Evolutionary conservation across 92 coral and sea anemone genomes (phyloP).

Genomic region (Ricordea florida): DNA sequence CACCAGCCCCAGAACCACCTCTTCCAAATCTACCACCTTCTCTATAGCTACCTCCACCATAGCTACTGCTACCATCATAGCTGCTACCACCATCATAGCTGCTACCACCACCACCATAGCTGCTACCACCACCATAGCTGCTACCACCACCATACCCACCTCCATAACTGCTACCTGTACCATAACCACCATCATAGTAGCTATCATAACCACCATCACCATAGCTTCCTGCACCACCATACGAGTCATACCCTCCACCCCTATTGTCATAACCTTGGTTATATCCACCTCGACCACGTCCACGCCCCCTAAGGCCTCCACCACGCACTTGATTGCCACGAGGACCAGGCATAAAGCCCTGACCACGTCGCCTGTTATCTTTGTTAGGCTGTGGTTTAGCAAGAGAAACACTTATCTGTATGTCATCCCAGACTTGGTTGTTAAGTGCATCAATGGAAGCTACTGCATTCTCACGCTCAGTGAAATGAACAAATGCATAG

Average conservation of each 20-base stretch:
- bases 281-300: constrained; percentile 49
- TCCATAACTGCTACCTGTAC: neutral
- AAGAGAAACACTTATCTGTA: constrained; percentile 70
- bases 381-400: constrained; percentile 84
- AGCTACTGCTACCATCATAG: constrained; percentile 37
- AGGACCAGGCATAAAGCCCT: constrained; percentile 58
- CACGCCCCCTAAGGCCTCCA: constrained; percentile 65
- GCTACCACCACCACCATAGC: constrained; percentile 24
- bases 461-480: constrained; percentile 67
- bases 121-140: constrained; percentile 15
- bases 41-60: constrained; percentile 31
- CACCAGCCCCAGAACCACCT: constrained; percentile 29
- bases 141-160: constrained; percentile 11
- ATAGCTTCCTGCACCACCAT: constrained; percentile 4
- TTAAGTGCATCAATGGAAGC: constrained; percentile 71
- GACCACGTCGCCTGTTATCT: constrained; percentile 60
- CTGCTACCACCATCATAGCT: constrained; percentile 27
- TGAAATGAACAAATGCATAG: constrained; percentile 80
- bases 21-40: constrained; percentile 32
- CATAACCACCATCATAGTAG: constrained; percentile 23
- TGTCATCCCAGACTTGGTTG: constrained; percentile 65
- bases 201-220: neutral
- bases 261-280: constrained; percentile 14
- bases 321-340: constrained; percentile 45
- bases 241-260: constrained; percentile 6